Evolutionary conservation across 2,888 invertebrate genomes (phyloP).

Genomic region (Linnaemya vulpina): DNA sequence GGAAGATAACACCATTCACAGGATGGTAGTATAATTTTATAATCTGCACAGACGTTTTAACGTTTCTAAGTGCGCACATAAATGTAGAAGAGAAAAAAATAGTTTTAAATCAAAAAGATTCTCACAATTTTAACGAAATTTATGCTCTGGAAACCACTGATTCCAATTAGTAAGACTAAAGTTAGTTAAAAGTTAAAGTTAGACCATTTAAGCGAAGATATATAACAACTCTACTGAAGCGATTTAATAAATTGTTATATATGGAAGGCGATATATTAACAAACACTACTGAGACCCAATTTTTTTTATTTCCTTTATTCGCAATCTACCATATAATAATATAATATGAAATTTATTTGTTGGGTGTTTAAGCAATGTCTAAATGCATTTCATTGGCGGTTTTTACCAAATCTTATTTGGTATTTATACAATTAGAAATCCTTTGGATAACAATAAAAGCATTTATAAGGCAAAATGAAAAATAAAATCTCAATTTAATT

Average conservation of each 20-base stretch:
- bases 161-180: neutral
- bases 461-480: too few species aligned
- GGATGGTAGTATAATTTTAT: conserved; percentile 45
- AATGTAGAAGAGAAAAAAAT: neutral
- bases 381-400: too few species aligned
- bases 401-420: too few species aligned
- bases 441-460: too few species aligned
- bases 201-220: conserved; percentile 4
- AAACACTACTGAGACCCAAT: conserved; percentile 7
- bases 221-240: neutral
- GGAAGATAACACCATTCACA: conserved; percentile 34
- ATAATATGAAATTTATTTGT: too few species aligned
- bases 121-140: conserved; percentile 23
- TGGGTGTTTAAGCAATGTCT: too few species aligned
- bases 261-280: conserved; percentile 39
- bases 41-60: conserved; percentile 23
- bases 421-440: too few species aligned
- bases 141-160: neutral
- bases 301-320: too few species aligned
- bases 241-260: conserved; percentile 29
- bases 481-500: too few species aligned
- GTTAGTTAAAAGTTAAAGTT: too few species aligned
- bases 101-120: neutral
- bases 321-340: too few species aligned
- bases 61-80: neutral